Evolutionary conservation across 2,113 vertebrate species (phyloP), one percentile per base, ranked within the genome.

Genomic region (Pygoscelis adeliae): DNA sequence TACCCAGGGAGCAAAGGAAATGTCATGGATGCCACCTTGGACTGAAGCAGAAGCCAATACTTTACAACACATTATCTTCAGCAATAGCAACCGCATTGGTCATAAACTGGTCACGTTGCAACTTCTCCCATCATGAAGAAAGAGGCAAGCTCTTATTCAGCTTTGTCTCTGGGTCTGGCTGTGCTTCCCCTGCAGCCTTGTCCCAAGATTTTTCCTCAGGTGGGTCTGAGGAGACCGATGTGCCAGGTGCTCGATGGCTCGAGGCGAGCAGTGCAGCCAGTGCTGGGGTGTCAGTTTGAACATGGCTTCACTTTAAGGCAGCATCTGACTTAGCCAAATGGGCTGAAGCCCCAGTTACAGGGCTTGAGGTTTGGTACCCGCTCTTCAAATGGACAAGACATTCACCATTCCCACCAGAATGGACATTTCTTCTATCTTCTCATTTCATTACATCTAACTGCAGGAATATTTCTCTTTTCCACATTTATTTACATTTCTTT

Each of bases 1-100:
- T 91, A 95, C 92, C 90, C 17, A 46, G 10, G 36, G 66, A 95
- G 44, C 70, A 85, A 90, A 91, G 70, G 70, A 93, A 85, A 69
- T 7, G 2, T 79, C 53, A 34, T 0, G 11, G 70, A 90, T 72
- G 73, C 27, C 62, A 53, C 52, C 27, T 38, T 66, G 26, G 30
- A 23, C 23, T 88, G 84, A 69, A 76, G 38, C 42, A 84, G 91
- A 61, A 95, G 49, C 58, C 77, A 56, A 5, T 56, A n/a, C 56
- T 69, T 94, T 58, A 47, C 52, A 67, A 74, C 29, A 8, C 22
- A 13, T 67, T 78, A 71, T 56, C 61, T 36, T 87, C 49, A 74
- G 59, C 87, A 87, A 27, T 2, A 93, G 52, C 61, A 71, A 63
- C 15, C 0, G 0, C 3, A 0, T 71, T 7, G 8, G 56, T 93